phyloP scores from a whole-genome alignment of 2,888 invertebrate species.

The Ceramica pisi region DNA sequence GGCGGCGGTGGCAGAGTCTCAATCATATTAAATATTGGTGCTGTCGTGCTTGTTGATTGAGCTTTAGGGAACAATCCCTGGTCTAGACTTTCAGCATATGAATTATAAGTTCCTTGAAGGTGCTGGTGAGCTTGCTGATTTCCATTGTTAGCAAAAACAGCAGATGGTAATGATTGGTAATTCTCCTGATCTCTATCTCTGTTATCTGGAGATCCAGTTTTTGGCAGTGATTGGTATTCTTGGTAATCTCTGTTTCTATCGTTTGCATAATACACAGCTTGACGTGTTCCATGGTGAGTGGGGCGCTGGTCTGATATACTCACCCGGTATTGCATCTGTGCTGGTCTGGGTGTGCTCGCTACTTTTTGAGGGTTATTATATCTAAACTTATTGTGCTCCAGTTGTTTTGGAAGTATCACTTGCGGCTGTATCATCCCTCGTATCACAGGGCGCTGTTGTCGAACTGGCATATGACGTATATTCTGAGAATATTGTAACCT shows the following conservation, averaged over 20 bases:
- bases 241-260: slow-evolving; percentile 6
- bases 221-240: slow-evolving; percentile 14
- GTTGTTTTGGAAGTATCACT: slow-evolving; percentile 18
- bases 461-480: neutral
- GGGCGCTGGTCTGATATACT: neutral
- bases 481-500: slow-evolving; percentile 6
- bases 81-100: neutral
- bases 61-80: neutral
- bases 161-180: neutral
- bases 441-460: neutral
- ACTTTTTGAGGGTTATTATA: neutral
- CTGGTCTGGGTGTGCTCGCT: neutral
- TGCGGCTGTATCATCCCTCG: neutral
- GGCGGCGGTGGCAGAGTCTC: no score
- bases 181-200: neutral
- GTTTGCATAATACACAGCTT: neutral
- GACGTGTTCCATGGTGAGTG: neutral
- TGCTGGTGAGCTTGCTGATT: neutral
- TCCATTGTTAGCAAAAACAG: neutral
- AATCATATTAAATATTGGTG: neutral
- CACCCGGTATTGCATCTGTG: neutral
- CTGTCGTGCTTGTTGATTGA: slow-evolving; percentile 25
- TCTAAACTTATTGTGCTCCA: neutral
- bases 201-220: neutral
- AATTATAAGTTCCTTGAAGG: neutral